Conservation (phyloP, 2,888 invertebrate genomes). For the Ochlodes sylvanus region DNA sequence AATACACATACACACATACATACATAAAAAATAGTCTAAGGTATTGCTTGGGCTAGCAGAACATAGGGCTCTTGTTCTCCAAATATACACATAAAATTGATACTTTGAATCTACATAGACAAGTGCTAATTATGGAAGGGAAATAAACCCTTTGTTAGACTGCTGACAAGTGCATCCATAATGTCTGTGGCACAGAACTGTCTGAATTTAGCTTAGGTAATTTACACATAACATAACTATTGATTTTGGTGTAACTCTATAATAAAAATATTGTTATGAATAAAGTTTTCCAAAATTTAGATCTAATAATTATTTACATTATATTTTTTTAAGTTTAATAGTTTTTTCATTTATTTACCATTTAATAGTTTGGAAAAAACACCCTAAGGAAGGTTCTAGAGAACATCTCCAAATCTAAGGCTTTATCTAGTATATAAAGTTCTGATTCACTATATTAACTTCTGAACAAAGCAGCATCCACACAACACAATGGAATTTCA, state of each 20-base stretch:
- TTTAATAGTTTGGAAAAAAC: slow-evolving; percentile 37
- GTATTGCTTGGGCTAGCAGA: background rate
- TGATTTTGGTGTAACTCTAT: slow-evolving; percentile 43
- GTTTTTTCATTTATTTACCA: slow-evolving; percentile 32
- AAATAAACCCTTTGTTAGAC: slow-evolving; percentile 3
- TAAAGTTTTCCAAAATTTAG: slow-evolving; percentile 39
- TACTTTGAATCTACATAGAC: background rate
- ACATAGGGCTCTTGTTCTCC: background rate
- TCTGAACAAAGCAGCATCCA: slow-evolving; percentile 71
- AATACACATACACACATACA: background rate
- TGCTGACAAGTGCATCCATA: slow-evolving; percentile 58
- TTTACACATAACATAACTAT: slow-evolving; percentile 44
- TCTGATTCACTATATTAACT: slow-evolving; percentile 53
- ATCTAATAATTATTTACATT: slow-evolving; percentile 39
- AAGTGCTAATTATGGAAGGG: slow-evolving; percentile 7
- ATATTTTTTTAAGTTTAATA: slow-evolving; percentile 31
- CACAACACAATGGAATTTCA: slow-evolving; percentile 70
- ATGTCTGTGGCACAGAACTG: slow-evolving; percentile 65
- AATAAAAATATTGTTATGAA: slow-evolving; percentile 40
- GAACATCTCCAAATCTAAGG: slow-evolving; percentile 37
- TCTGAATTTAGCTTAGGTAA: slow-evolving; percentile 68
- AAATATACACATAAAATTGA: background rate
- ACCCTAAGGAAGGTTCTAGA: slow-evolving; percentile 31
- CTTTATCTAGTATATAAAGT: slow-evolving; percentile 28
- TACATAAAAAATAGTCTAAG: background rate